These are phyloP conservation scores for Siphlonurus alternatus DNA, from an alignment of 2,888 invertebrate species.

Conservation along the genomic window DNA sequence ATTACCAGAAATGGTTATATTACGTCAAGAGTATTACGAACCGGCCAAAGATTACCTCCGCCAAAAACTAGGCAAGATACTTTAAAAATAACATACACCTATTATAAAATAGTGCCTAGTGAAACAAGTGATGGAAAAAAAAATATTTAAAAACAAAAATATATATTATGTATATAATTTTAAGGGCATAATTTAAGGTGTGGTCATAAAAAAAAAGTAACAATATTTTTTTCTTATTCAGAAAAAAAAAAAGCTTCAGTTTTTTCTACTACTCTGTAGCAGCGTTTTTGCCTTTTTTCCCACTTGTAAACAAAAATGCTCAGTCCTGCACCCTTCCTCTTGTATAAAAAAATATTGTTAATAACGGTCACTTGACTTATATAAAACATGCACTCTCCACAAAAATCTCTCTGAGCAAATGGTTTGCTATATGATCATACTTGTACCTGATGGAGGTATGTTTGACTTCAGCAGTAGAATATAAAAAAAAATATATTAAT, in stretches of 20 bases:
- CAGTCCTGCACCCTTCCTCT: neutral
- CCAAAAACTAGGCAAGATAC: conserved; percentile 7
- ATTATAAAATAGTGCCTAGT: neutral
- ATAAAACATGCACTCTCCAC: neutral
- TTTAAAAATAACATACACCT: neutral
- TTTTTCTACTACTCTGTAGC: neutral
- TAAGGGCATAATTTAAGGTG: neutral
- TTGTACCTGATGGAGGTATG: neutral
- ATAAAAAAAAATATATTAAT: too few relatives aligned
- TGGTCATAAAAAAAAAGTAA: neutral
- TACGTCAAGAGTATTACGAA: conserved; percentile 65
- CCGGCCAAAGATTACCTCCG: conserved; percentile 63
- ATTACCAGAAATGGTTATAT: conserved; percentile 55
- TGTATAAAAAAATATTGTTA: neutral
- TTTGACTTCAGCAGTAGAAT: neutral
- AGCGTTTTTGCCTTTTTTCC: neutral
- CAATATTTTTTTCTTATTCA: neutral
- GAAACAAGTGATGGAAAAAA: too few relatives aligned
- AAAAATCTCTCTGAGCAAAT: neutral
- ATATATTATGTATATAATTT: neutral
- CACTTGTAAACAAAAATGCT: neutral
- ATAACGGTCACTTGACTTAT: neutral
- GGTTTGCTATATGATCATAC: neutral
- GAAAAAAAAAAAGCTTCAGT: neutral
- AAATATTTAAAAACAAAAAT: neutral